A percentile compares a stretch with the other conserved stretches of the same genome.
Evolutionary conservation across 2,888 invertebrate species (phyloP).

Genomic region (Desoria tigrina): DNA sequence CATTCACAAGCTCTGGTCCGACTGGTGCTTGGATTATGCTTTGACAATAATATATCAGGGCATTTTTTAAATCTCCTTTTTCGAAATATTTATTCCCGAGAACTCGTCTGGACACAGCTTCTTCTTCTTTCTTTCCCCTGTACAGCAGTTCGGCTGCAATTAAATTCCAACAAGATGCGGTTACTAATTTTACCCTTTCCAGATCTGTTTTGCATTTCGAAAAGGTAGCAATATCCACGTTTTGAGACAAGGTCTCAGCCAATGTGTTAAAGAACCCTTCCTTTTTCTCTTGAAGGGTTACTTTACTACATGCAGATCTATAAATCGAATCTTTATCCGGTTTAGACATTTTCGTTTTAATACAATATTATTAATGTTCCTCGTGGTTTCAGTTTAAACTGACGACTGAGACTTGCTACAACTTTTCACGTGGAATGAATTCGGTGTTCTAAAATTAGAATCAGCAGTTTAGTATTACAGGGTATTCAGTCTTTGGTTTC

Average conservation of each 20-base stretch:
- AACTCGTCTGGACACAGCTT: constrained; percentile 65
- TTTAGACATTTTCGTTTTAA: constrained; percentile 7
- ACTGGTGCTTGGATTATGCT: constrained; percentile 73
- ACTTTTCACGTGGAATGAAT: too few species aligned
- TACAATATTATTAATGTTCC: background rate
- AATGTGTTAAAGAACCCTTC: constrained; percentile 75
- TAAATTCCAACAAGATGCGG: constrained; percentile 41
- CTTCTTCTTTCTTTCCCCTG: constrained; percentile 56
- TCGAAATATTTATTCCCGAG: constrained; percentile 66
- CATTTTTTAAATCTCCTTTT: constrained; percentile 62
- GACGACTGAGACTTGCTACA: too few species aligned
- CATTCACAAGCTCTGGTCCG: constrained; percentile 67
- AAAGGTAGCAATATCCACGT: constrained; percentile 40
- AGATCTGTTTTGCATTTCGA: constrained; percentile 39
- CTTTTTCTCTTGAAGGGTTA: constrained; percentile 72
- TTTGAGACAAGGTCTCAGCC: constrained; percentile 62
- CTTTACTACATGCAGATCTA: constrained; percentile 69
- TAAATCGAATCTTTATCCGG: constrained; percentile 56
- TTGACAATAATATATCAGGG: constrained; percentile 69
- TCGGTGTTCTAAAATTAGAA: too few species aligned
- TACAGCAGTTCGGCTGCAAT: constrained; percentile 49
- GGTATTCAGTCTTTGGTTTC: too few species aligned
- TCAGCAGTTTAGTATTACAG: too few species aligned
- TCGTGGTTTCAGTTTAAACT: too few species aligned
- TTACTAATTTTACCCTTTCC: constrained; percentile 45